Percentiles rank a stretch among this genome's conserved stretches.
Evolutionary conservation across 2,888 invertebrate genomes (phyloP).

Genomic region (Parasteatoda lunata): DNA sequence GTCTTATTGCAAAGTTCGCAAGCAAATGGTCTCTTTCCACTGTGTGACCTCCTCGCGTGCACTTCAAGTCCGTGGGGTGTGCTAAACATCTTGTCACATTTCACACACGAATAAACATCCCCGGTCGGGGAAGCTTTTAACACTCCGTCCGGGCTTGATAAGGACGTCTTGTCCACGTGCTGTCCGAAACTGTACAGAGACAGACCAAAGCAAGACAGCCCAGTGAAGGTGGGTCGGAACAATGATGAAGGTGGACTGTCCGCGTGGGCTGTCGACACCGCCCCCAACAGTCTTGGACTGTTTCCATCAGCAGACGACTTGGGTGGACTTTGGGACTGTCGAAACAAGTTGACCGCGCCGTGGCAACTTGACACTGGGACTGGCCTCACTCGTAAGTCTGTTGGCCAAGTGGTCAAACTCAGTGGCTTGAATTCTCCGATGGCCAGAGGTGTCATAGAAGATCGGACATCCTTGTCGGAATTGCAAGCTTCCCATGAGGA

Average conservation of each 20-base stretch:
- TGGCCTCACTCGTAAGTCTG: conserved; percentile 49
- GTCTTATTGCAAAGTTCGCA: conserved; percentile 98
- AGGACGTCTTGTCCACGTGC: conserved; percentile 17
- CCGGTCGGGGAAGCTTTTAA: conserved; percentile 49
- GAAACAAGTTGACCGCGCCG: conserved; percentile 29
- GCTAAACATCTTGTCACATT: conserved; percentile 98
- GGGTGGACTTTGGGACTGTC: conserved; percentile 6
- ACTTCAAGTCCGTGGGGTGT: conserved; percentile 98
- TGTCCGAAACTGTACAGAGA: conserved; percentile 63
- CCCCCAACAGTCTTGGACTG: conserved; percentile 1
- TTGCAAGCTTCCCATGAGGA: conserved; percentile 29
- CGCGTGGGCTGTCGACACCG: background rate
- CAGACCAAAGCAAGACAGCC: conserved; percentile 58
- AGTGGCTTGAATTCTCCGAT: conserved; percentile 52
- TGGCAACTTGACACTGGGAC: conserved; percentile 49
- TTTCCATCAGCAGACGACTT: conserved; percentile 4
- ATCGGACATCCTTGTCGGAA: conserved; percentile 37
- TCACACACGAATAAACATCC: conserved; percentile 90
- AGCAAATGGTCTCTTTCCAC: conserved; percentile 89
- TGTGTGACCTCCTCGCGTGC: conserved; percentile 92
- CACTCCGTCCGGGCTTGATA: conserved; percentile 31
- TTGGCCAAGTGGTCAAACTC: conserved; percentile 54
- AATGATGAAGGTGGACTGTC: conserved; percentile 15
- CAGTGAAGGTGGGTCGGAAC: conserved; percentile 46
- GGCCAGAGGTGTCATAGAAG: conserved; percentile 30